These are phyloP conservation scores for Ploceus nigricollis DNA, from an alignment of 2,113 vertebrate species.

Conservation along the genomic window DNA sequence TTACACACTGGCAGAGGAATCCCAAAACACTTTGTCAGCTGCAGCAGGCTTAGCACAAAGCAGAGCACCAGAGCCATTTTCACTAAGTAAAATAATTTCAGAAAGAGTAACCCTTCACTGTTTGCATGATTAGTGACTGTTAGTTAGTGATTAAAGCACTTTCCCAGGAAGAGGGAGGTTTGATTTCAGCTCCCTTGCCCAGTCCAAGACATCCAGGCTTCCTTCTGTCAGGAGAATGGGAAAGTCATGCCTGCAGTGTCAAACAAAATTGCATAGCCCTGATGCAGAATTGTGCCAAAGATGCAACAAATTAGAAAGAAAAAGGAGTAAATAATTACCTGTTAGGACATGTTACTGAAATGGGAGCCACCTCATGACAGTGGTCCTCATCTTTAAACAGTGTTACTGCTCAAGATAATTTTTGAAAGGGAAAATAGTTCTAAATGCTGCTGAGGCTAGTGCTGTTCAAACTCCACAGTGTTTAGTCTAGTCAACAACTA, in stretches of 20 bases:
- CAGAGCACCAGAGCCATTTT: neutral
- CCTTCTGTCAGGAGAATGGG: neutral
- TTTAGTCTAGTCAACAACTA: neutral
- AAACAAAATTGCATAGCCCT: neutral
- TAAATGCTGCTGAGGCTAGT: neutral
- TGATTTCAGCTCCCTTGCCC: neutral
- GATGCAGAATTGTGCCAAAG: neutral
- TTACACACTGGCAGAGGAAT: neutral
- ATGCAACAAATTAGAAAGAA: neutral
- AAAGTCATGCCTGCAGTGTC: neutral
- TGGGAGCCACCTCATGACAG: neutral
- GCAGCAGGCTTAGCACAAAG: neutral
- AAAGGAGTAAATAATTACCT: neutral
- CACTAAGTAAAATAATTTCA: neutral
- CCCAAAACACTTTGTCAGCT: neutral
- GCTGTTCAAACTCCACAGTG: fast-evolving
- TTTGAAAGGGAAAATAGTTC: neutral
- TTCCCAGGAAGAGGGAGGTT: neutral
- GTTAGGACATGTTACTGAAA: neutral
- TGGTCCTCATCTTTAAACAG: neutral
- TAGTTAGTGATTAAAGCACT: neutral
- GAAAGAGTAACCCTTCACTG: neutral
- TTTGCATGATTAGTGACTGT: neutral
- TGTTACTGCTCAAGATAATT: neutral
- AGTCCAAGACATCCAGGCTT: neutral